These are phyloP conservation scores for Microtus montanus DNA, from an alignment of 2,113 vertebrate genomes.

Conservation along the genomic window DNA sequence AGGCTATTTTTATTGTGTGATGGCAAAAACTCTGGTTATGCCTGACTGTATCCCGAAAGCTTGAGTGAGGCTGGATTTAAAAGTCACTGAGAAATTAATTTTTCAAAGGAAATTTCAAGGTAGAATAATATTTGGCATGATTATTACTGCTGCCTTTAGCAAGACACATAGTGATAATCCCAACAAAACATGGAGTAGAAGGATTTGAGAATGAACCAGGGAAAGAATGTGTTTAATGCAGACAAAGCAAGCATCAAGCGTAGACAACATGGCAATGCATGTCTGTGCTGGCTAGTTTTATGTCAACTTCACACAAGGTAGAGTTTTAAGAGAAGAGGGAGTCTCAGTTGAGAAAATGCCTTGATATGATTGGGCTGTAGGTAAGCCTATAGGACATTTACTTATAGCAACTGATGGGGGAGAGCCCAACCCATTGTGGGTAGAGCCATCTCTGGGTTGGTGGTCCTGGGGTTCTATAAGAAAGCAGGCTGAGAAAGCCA, in stretches of 20 bases:
- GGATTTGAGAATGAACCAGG: neutral
- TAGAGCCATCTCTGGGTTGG: neutral
- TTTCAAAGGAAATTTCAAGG: neutral
- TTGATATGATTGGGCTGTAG: neutral
- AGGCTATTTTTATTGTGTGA: neutral
- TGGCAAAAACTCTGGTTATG: neutral
- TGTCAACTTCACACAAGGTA: neutral
- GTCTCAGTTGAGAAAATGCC: neutral
- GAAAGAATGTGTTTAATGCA: neutral
- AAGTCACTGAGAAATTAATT: neutral
- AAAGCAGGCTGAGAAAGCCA: neutral
- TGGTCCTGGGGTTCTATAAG: neutral
- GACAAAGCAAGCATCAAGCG: neutral
- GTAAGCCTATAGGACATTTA: neutral
- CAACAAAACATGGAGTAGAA: neutral
- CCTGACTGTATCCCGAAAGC: neutral
- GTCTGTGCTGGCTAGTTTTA: neutral
- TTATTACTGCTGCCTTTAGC: neutral
- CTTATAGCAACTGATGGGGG: neutral
- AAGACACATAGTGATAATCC: neutral
- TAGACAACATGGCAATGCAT: neutral
- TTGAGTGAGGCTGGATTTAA: neutral
- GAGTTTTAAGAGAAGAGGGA: neutral
- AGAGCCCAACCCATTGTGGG: neutral
- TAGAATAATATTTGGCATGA: neutral